phyloP scores from a whole-genome alignment of 1,140 invertebrate species.

The Macrobrachium nipponense region DNA sequence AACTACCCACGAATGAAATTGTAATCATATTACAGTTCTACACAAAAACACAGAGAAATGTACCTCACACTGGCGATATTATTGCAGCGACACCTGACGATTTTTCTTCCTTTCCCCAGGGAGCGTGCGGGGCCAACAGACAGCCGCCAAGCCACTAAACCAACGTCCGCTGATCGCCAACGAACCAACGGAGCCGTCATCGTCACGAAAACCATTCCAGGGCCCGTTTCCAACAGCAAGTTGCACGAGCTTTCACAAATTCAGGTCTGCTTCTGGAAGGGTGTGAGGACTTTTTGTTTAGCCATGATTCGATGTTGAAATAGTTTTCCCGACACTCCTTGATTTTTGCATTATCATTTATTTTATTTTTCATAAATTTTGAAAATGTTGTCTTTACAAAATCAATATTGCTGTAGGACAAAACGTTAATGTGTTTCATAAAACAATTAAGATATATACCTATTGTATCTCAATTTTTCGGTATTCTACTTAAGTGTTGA shows the following conservation, averaged over 20 bases:
- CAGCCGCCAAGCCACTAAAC: neutral
- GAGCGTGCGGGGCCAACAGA: conserved; percentile 32
- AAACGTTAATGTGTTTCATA: no score
- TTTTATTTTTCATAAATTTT: no score
- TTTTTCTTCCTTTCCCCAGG: neutral
- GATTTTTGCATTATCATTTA: no score
- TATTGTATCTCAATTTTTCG: no score
- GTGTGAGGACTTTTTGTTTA: neutral
- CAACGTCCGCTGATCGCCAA: conserved; percentile 12
- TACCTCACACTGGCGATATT: neutral
- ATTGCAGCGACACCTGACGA: neutral
- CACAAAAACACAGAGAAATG: neutral
- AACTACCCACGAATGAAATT: neutral
- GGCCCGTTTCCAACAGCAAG: conserved; percentile 20
- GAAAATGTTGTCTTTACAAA: no score
- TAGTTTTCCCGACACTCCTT: neutral
- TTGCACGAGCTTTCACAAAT: conserved; percentile 26
- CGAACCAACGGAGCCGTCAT: conserved; percentile 28
- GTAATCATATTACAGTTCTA: neutral
- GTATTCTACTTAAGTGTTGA: no score
- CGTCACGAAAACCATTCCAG: conserved; percentile 26
- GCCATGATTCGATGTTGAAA: neutral
- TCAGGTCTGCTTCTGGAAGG: conserved; percentile 2
- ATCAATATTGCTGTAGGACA: no score
- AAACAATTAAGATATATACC: no score